Percentiles rank a stretch among this genome's conserved stretches.
Evolutionary conservation across 64 coral and sea anemone genomes (phyloP).

Genomic region (Actinia tenebrosa): DNA sequence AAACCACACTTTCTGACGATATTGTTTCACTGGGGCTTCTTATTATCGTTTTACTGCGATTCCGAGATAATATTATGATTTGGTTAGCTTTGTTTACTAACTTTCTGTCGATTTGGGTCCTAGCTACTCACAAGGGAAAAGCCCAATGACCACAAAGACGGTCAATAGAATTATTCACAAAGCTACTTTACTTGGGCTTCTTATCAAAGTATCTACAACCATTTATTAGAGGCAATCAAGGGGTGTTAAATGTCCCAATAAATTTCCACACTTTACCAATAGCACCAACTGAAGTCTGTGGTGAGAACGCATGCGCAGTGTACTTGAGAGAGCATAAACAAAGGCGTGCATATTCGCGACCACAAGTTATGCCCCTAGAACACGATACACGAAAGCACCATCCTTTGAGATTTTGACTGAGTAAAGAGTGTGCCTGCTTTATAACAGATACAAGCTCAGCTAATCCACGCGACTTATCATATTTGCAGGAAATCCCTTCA

Average conservation of each 20-base stretch:
- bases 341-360: slow-evolving; percentile 60
- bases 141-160: slow-evolving; percentile 25
- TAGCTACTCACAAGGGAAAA: slow-evolving; percentile 23
- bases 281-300: slow-evolving; percentile 23
- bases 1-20: slow-evolving; percentile 98
- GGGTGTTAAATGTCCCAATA: slow-evolving; percentile 38
- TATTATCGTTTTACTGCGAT: slow-evolving; percentile 51
- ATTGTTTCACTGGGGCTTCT: slow-evolving; percentile 90
- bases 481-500: slow-evolving; percentile 85
- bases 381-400: slow-evolving; percentile 52
- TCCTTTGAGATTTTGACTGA: slow-evolving; percentile 44
- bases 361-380: slow-evolving; percentile 57
- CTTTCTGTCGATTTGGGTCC: slow-evolving; percentile 27
- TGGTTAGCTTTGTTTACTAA: slow-evolving; percentile 66
- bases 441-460: slow-evolving; percentile 73
- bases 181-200: slow-evolving; percentile 22
- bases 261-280: slow-evolving; percentile 20
- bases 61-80: slow-evolving; percentile 73
- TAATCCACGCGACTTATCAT: slow-evolving; percentile 86
- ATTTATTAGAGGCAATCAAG: slow-evolving; percentile 70
- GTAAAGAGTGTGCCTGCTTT: slow-evolving; percentile 76
- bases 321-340: slow-evolving; percentile 58
- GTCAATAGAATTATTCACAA: slow-evolving; percentile 26
- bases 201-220: slow-evolving; percentile 82
- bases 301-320: slow-evolving; percentile 53